Percentiles rank a stretch among this genome's conserved stretches.
Evolutionary conservation across 2,797 vertebrate species (phyloP).

Genomic region (Hypotaenidia okinawae): DNA sequence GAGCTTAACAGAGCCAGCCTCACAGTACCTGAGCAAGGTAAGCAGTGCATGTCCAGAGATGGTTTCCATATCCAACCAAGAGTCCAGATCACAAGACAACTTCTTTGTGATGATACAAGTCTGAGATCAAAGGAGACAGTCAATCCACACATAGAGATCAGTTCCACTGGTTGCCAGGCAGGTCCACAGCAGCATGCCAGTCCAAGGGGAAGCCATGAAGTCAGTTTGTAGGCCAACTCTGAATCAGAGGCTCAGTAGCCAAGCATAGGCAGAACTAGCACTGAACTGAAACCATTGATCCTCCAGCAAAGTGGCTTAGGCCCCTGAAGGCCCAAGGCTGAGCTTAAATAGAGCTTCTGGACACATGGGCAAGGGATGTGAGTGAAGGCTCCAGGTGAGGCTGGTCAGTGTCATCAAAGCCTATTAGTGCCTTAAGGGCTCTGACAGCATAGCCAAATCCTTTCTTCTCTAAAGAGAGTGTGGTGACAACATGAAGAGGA

Average conservation of each 20-base stretch:
- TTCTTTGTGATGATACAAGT: neutral
- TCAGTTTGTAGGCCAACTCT: neutral
- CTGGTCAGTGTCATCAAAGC: neutral
- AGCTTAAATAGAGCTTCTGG: neutral
- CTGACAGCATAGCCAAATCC: neutral
- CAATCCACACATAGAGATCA: neutral
- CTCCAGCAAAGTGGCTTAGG: neutral
- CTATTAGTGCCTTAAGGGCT: neutral
- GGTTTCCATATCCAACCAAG: neutral
- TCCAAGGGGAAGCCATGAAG: neutral
- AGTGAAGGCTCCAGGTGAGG: neutral
- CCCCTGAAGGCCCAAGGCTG: neutral
- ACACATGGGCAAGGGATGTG: neutral
- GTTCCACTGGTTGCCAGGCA: neutral
- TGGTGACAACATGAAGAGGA: neutral
- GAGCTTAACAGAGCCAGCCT: neutral
- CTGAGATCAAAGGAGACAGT: neutral
- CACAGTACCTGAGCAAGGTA: neutral
- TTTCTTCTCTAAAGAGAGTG: neutral
- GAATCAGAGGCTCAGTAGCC: neutral
- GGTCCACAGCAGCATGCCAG: neutral
- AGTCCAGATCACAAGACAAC: neutral
- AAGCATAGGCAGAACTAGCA: neutral
- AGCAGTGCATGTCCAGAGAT: neutral
- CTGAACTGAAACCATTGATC: too few relatives aligned